A percentile compares a stretch with the other conserved stretches of the same genome.
Evolutionary conservation across 2,797 vertebrate species (phyloP).

Genomic region (Varecia variegata): DNA sequence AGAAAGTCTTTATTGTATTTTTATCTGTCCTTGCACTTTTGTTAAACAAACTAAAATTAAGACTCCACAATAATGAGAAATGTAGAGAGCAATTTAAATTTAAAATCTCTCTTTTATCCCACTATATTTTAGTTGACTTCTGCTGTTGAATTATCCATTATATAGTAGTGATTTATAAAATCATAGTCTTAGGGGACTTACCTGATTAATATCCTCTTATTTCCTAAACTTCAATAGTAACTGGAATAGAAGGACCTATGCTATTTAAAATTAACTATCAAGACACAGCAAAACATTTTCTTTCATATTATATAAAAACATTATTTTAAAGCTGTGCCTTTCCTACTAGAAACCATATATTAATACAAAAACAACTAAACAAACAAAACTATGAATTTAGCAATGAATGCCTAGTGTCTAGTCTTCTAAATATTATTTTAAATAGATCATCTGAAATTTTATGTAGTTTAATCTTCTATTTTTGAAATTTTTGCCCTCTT

Average conservation of each 20-base stretch:
- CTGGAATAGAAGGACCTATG: neutral
- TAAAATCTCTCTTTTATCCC: conserved; percentile 8
- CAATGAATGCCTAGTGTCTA: neutral
- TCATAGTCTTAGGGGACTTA: neutral
- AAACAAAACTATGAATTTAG: neutral
- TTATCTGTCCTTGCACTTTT: conserved; percentile 30
- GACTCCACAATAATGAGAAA: conserved; percentile 51
- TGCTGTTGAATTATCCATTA: neutral
- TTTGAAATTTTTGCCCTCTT: neutral
- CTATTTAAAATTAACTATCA: conserved; percentile 28
- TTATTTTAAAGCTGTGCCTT: neutral
- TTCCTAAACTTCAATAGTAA: neutral
- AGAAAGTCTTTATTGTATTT: conserved; percentile 19
- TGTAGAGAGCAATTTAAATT: conserved; percentile 18
- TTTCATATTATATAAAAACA: conserved; percentile 9
- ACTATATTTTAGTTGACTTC: neutral
- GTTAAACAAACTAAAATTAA: conserved; percentile 45
- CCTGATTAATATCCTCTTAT: neutral
- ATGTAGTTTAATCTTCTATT: neutral
- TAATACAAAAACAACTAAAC: neutral
- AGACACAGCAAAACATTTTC: neutral
- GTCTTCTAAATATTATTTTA: neutral
- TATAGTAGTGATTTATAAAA: conserved; percentile 21
- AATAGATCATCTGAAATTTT: neutral
- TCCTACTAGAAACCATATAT: neutral